Conservation (phyloP, 2,888 invertebrate genomes). For the Epirrhoe tristata region DNA sequence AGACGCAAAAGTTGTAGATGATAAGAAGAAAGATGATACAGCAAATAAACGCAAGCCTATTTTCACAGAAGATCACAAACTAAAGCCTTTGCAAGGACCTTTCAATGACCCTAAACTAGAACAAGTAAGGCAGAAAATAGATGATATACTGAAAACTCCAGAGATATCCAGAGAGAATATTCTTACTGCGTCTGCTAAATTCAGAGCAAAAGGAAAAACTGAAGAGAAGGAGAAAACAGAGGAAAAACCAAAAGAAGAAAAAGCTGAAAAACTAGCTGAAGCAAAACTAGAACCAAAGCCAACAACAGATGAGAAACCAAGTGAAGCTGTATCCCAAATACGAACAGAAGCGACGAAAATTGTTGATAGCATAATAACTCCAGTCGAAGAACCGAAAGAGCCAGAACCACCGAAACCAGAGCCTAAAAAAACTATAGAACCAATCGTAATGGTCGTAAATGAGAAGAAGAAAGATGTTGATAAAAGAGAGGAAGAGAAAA, state of each 20-base stretch:
- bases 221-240: slow-evolving; percentile 63
- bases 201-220: slow-evolving; percentile 50
- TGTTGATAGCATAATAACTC: slow-evolving; percentile 79
- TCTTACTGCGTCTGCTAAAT: slow-evolving; percentile 59
- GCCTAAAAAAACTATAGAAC: slow-evolving; percentile 68
- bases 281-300: slow-evolving; percentile 60
- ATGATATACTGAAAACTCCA: slow-evolving; percentile 77
- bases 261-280: slow-evolving; percentile 58
- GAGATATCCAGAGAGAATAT: slow-evolving; percentile 81
- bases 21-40: slow-evolving; percentile 45
- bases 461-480: slow-evolving; percentile 67
- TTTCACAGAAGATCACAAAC: slow-evolving; percentile 70
- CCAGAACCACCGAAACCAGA: slow-evolving; percentile 47
- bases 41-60: slow-evolving; percentile 49
- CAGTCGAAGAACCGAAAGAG: slow-evolving; percentile 73
- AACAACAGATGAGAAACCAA: slow-evolving; percentile 50
- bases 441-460: slow-evolving; percentile 75
- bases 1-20: slow-evolving; percentile 44
- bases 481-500: not conserved
- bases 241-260: slow-evolving; percentile 61
- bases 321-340: slow-evolving; percentile 58
- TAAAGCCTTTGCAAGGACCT: slow-evolving; percentile 75
- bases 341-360: slow-evolving; percentile 75
- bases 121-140: slow-evolving; percentile 78
- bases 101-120: slow-evolving; percentile 81